A percentile compares a stretch with the other conserved stretches of the same genome.
Conservation (phyloP, 92 coral and sea anemone genomes). For the Bergia sp. region DNA sequence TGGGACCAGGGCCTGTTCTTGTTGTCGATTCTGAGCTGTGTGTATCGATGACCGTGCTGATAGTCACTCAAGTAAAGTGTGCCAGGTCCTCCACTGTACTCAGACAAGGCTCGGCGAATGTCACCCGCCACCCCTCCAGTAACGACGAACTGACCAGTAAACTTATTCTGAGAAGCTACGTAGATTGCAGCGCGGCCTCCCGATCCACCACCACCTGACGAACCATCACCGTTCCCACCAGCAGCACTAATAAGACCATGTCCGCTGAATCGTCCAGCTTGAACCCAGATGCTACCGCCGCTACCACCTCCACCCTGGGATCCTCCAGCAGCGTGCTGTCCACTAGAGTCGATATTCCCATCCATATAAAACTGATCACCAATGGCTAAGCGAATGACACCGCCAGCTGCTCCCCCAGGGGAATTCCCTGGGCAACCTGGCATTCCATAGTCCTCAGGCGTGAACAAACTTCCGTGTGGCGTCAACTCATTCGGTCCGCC, state of each 20-base stretch:
- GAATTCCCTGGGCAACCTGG: constrained; percentile 56
- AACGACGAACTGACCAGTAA: constrained; percentile 48
- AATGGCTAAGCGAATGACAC: constrained; percentile 49
- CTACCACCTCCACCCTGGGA: constrained; percentile 73
- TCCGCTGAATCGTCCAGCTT: constrained; percentile 55
- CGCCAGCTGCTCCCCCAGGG: constrained; percentile 68
- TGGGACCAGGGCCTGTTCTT: constrained; percentile 66
- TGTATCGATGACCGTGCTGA: constrained; percentile 37
- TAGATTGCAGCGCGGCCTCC: constrained; percentile 71
- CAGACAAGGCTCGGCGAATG: constrained; percentile 26
- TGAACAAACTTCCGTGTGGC: constrained; percentile 67
- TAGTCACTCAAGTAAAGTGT: constrained; percentile 62
- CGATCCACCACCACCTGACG: constrained; percentile 62
- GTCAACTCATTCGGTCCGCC: constrained; percentile 20
- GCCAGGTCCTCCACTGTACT: constrained; percentile 72
- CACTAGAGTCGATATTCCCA: constrained; percentile 49
- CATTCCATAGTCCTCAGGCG: constrained; percentile 62
- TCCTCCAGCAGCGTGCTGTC: constrained; percentile 39
- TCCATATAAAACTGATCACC: constrained; percentile 68
- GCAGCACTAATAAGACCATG: constrained; percentile 53
- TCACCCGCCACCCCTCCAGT: constrained; percentile 65
- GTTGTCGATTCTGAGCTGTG: constrained; percentile 61
- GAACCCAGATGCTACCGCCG: constrained; percentile 68
- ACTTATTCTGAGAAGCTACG: constrained; percentile 47
- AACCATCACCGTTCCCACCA: constrained; percentile 61